Percentiles rank a stretch among this genome's conserved stretches.
These are phyloP conservation scores for Falco cherrug DNA, from an alignment of 2,797 vertebrate species.

Conservation along the genomic window DNA sequence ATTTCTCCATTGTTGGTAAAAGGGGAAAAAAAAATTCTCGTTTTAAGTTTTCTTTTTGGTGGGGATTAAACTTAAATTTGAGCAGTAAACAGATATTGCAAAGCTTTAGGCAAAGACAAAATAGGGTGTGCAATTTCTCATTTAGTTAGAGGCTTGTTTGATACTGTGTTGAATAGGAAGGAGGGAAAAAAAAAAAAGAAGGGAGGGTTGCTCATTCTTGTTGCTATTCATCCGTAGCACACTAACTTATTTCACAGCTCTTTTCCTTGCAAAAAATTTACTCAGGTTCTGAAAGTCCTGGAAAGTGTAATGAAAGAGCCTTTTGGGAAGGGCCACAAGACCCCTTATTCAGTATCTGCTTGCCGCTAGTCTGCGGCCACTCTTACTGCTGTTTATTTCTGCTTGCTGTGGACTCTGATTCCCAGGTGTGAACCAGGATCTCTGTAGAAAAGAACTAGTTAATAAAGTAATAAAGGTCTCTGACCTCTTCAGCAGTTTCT, in stretches of 20 bases:
- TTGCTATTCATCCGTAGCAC: background rate
- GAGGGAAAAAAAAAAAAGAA: rapidly evolving
- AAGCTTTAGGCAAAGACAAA: background rate
- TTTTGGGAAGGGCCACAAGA: background rate
- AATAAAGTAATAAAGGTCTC: conserved; percentile 19
- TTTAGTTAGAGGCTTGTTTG: background rate
- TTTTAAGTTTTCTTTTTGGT: background rate
- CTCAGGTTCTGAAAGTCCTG: background rate
- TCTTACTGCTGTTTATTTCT: background rate
- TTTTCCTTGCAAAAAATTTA: background rate
- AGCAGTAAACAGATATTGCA: background rate
- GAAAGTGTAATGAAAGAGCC: background rate
- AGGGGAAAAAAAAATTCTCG: rapidly evolving
- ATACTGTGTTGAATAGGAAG: background rate
- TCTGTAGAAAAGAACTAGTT: background rate
- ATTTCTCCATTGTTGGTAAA: background rate
- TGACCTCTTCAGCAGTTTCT: conserved; percentile 21
- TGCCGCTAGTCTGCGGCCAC: background rate
- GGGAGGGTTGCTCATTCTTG: background rate
- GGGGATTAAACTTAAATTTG: background rate
- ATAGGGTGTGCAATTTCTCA: background rate
- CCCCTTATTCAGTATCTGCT: background rate
- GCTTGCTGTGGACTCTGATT: background rate
- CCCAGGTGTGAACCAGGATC: background rate
- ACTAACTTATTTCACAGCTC: background rate